These are phyloP conservation scores for Axea sp. DNA, from an alignment of 2,888 invertebrate genomes.

Conservation along the genomic window DNA sequence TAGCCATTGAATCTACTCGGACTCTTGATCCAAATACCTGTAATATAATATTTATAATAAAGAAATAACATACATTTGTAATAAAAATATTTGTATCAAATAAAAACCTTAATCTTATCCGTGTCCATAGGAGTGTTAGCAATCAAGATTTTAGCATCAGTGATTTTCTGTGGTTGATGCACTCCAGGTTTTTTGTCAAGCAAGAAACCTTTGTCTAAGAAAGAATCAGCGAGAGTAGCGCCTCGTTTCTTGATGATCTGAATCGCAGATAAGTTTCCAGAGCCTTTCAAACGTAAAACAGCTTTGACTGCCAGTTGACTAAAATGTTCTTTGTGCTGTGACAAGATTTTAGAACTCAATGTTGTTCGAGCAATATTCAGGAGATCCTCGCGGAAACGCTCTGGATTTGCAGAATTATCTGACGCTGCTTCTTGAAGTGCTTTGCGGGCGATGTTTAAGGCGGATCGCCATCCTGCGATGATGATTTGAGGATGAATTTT, in stretches of 20 bases:
- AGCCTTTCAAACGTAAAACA: constrained; percentile 95
- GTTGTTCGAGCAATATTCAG: constrained; percentile 98
- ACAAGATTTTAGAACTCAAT: constrained; percentile 97
- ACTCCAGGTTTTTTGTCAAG: constrained; percentile 98
- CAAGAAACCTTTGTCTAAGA: constrained; percentile 96
- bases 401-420: constrained; percentile 90
- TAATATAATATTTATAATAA: constrained; percentile 4
- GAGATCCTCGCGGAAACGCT: constrained; percentile 91
- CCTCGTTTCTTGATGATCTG: constrained; percentile 99
- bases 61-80: not conserved
- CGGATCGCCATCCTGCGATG: constrained; percentile 96
- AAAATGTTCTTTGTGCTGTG: constrained; percentile 98
- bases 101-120: constrained; percentile 95
- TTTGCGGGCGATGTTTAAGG: constrained; percentile 89
- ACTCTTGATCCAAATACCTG: constrained; percentile 95
- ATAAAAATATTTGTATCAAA: constrained; percentile 1
- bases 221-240: constrained; percentile 95
- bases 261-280: constrained; percentile 96
- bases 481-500: constrained; percentile 99
- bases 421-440: constrained; percentile 89
- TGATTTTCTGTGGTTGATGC: constrained; percentile 96
- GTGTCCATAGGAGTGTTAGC: constrained; percentile 99
- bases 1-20: constrained; percentile 93
- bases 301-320: constrained; percentile 97
- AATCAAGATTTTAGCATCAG: constrained; percentile 97